Percentiles rank a stretch among this genome's conserved stretches.
Evolutionary conservation across 2,888 invertebrate species (phyloP).

Genomic region (Aspidapion aeneum): DNA sequence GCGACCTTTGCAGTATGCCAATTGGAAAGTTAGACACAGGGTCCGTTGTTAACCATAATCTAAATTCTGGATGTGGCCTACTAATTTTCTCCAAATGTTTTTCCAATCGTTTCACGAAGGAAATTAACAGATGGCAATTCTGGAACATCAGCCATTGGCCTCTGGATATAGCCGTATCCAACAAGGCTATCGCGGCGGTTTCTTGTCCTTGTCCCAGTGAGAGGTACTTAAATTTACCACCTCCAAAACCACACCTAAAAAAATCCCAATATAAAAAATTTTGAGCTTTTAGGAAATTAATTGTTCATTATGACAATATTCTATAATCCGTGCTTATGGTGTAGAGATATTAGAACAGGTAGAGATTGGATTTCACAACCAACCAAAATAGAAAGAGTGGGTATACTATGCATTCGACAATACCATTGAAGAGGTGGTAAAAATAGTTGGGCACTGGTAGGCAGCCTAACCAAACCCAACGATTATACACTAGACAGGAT

Average conservation of each 20-base stretch:
- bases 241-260: constrained; percentile 59
- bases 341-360: no score
- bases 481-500: no score
- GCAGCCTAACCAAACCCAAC: no score
- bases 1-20: constrained; percentile 48
- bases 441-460: no score
- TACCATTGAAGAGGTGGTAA: no score
- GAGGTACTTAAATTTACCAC: constrained; percentile 79
- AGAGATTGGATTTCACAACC: no score
- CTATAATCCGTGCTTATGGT: no score
- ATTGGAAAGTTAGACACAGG: constrained; percentile 85
- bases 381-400: no score
- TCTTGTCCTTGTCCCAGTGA: constrained; percentile 95
- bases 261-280: background rate
- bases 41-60: constrained; percentile 91
- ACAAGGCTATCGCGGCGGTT: constrained; percentile 66
- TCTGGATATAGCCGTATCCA: constrained; percentile 65
- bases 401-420: no score
- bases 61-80: constrained; percentile 85
- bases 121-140: constrained; percentile 83
- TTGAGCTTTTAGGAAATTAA: no score
- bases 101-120: constrained; percentile 77
- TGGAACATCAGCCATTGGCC: constrained; percentile 93
- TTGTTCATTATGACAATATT: no score
- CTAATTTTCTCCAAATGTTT: constrained; percentile 76